phyloP scores from a whole-genome alignment of 2,113 vertebrate species.

The Python bivittatus region DNA sequence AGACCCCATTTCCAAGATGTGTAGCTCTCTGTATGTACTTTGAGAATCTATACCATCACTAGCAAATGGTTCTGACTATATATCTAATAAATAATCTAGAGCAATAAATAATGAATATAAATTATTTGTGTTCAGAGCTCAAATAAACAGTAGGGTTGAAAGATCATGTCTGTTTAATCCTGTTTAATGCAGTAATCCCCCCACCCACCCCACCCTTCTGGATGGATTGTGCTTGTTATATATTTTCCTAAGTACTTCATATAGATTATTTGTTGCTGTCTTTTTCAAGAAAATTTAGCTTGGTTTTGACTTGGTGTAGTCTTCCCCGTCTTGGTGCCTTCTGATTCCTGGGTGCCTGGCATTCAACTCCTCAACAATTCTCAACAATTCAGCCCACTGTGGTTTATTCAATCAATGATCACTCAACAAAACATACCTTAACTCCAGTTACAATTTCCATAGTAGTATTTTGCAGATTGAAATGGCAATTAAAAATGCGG shows the following conservation, averaged over 20 bases:
- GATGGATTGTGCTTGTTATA: not conserved
- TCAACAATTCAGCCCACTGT: not conserved
- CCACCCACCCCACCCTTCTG: no score
- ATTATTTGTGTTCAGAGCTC: no score
- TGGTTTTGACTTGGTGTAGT: not conserved
- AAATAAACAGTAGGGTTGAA: no score
- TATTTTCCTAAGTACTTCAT: not conserved
- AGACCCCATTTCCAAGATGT: no score
- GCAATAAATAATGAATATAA: no score
- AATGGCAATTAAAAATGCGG: not conserved
- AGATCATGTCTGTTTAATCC: no score
- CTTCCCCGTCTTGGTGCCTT: not conserved
- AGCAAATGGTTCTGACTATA: no score
- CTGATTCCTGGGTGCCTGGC: not conserved
- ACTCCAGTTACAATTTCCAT: not conserved
- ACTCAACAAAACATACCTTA: not conserved
- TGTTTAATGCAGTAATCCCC: not conserved
- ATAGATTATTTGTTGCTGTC: not conserved
- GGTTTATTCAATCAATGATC: not conserved
- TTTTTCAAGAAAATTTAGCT: not conserved
- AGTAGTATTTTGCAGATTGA: not conserved
- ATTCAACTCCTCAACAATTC: not conserved
- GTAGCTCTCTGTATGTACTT: no score
- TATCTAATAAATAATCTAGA: no score
- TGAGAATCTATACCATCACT: no score